Conservation (phyloP, 2,888 invertebrate genomes). For the Taenaris catops region DNA sequence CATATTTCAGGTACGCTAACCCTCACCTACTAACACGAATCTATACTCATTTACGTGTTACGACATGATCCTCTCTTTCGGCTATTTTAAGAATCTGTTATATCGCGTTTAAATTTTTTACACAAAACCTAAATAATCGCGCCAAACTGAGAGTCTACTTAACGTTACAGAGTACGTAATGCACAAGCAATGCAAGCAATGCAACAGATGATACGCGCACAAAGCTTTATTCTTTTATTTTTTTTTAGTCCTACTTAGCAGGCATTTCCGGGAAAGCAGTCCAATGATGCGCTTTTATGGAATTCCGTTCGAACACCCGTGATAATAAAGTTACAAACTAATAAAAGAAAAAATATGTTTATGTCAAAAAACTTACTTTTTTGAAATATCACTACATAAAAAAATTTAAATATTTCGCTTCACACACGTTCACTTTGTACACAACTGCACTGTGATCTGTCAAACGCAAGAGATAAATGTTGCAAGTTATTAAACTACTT, state of each 20-base stretch:
- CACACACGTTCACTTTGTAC: conserved; percentile 68
- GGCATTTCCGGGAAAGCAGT: conserved; percentile 53
- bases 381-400: conserved; percentile 61
- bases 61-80: conserved; percentile 39
- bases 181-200: conserved; percentile 60
- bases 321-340: conserved; percentile 22
- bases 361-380: conserved; percentile 65
- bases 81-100: conserved; percentile 58
- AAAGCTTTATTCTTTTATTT: conserved; percentile 59
- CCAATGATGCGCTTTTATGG: conserved; percentile 22
- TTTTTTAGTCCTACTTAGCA: conserved; percentile 46
- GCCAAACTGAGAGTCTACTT: conserved; percentile 43
- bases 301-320: conserved; percentile 6
- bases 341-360: conserved; percentile 37
- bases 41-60: conserved; percentile 43
- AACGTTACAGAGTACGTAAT: conserved; percentile 54
- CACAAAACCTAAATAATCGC: no score
- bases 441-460: conserved; percentile 67
- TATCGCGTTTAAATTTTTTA: no score
- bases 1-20: conserved; percentile 56
- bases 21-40: conserved; percentile 72
- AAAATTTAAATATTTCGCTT: conserved; percentile 47
- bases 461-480: conserved; percentile 49
- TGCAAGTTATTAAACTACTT: conserved; percentile 31
- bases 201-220: conserved; percentile 58